These are phyloP conservation scores for Sebastes matsubarae DNA, from an alignment of 2,797 vertebrate genomes.

Conservation along the genomic window DNA sequence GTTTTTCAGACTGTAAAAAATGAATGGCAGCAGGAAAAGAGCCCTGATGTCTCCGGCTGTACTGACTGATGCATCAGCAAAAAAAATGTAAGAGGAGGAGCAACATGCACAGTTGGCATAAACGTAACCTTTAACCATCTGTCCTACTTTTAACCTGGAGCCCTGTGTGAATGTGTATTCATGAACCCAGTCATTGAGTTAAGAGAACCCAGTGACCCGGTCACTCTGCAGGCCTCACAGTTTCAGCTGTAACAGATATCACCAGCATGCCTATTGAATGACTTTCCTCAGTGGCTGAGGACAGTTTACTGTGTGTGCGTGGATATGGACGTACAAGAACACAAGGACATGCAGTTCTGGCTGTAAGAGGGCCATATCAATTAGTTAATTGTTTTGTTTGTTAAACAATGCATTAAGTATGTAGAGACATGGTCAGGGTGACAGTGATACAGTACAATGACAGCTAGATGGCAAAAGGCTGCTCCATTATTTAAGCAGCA, in stretches of 20 bases:
- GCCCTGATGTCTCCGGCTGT: background rate
- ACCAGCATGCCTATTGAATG: constrained; percentile 12
- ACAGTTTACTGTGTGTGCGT: background rate
- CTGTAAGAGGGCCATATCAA: constrained; percentile 18
- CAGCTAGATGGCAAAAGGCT: background rate
- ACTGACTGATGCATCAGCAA: background rate
- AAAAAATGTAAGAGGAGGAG: background rate
- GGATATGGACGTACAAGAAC: background rate
- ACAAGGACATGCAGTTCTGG: constrained; percentile 8
- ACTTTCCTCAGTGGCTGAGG: constrained; percentile 13
- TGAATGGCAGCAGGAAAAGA: background rate
- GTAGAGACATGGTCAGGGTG: constrained; percentile 7
- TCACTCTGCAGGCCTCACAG: constrained; percentile 34
- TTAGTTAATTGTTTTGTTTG: constrained; percentile 47
- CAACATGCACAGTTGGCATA: background rate
- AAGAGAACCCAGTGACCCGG: constrained; percentile 39
- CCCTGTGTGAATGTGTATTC: background rate
- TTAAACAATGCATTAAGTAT: constrained; percentile 49
- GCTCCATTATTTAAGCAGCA: constrained; percentile 18
- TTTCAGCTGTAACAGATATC: constrained; percentile 56
- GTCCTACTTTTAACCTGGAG: constrained; percentile 37
- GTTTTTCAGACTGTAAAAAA: constrained; percentile 9
- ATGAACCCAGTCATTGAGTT: constrained; percentile 27
- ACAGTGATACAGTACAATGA: constrained; percentile 7
- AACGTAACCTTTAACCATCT: constrained; percentile 2